Evolutionary conservation across 1,140 invertebrate genomes (phyloP), one percentile per base, ranked within the genome.

Genomic region (Sipha flava): DNA sequence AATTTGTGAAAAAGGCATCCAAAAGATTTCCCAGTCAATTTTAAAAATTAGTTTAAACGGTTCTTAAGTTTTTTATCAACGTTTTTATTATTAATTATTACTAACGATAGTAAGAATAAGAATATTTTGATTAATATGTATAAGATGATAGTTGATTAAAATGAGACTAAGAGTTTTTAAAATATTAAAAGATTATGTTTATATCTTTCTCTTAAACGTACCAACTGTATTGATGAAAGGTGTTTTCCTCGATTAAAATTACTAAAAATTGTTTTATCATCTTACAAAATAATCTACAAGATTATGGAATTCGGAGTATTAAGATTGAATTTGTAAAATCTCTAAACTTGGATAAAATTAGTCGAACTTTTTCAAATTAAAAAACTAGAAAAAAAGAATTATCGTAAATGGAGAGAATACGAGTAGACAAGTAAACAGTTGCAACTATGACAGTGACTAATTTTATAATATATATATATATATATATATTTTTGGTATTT

Each of bases 391-490:
- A 40, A 40, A 40, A 40, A 40, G 37, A 40, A 40, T 40, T 40
- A 40, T 40, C 10, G 4, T 40, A 6, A 10, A 40, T 40, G 37
- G 10, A 40, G 37, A 10, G 37, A 10, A 40, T 40, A 40, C n/a
- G n/a, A n/a, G n/a, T n/a, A n/a, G 10, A 40, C 37, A 52, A 52
- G 5, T 52, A 9, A 16, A 52, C 16, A 52, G 47, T 52, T 52
- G 47, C 16, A 16, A 52, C 47, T 5, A 52, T 52, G 47, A 52
- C 47, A 52, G 47, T 52, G 47, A 52, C 47, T 52, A 52, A 52
- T 83, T 82, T 82, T 40, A 40, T 40, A 40, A 40, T 40, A 40
- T 40, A 6, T 40, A 40, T 40, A 10, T 40, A 40, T 40, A 6
- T 40, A 40, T 10, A 6, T 40, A 40, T 40, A 40, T 4, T 40